Base-by-base conservation (phyloP, 2,888 invertebrate species). In the Lycophotia porphyrea region DNA sequence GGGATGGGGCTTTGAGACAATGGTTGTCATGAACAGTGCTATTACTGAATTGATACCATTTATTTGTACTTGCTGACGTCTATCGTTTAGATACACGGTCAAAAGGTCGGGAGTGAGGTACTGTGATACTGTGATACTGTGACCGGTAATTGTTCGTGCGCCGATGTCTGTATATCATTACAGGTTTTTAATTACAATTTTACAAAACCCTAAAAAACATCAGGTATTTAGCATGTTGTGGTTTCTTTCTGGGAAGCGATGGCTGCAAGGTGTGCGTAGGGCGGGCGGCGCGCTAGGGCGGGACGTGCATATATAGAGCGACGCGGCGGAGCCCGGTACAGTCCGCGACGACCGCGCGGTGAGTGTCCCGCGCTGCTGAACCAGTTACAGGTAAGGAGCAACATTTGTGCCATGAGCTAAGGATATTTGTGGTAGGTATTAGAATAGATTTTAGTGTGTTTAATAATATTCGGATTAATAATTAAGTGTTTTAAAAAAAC, bases 221-320 rank as follows among this genome's bases (percentile, higher is more conserved):
- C 39, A 0, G 5, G 39, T 58, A 52, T 34, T 61, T 39, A 47
- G 39, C 36, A 21, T 49, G 15, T 31, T 36, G 13, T 18, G 68
- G 69, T 68, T 78, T 79, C 78, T 61, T 78, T 76, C 69, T 44
- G 18, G 7, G 58, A 82, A 78, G 68, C 27, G 24, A 3, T 13
- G 24, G 15, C 34, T 44, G 63, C 74, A 31, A 31, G 21, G 52
- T 34, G 27, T 39, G 5, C 60, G 58, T 65, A 36, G 58, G 76
- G 76, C 58, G 66, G 81, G 69, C 65, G 49, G 47, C 15, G n/a
- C 11, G 39, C 15, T 55, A 49, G 42, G 68, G 75, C 68, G 81
- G 80, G 64, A 61, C 65, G 58, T 64, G 42, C 80, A 80, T 80
- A 80, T 47, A 80, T 76, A 82, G 82, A 66, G 60, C 77, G 82